These are phyloP conservation scores for Synchiropus splendidus DNA, from an alignment of 2,113 vertebrate genomes.

Conservation along the genomic window DNA sequence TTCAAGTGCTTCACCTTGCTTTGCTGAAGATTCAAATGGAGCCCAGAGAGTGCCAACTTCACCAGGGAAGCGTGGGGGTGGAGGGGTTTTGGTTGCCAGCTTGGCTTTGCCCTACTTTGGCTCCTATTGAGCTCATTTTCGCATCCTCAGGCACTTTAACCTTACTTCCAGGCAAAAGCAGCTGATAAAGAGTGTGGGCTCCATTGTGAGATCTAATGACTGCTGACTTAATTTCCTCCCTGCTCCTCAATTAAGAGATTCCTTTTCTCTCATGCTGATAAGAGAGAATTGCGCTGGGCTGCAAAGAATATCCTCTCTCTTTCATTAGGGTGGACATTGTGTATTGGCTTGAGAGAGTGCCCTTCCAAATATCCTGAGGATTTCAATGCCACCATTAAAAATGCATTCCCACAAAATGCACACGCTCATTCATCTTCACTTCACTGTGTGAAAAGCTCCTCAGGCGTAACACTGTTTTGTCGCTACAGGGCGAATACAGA, in stretches of 20 bases:
- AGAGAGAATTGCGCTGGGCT: slow-evolving; percentile 29
- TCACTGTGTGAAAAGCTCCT: slow-evolving; percentile 24
- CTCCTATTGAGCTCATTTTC: slow-evolving; percentile 16
- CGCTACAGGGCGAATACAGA: too few species aligned
- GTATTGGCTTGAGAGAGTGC: slow-evolving; percentile 20
- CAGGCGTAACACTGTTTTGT: too few species aligned
- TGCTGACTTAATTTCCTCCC: slow-evolving; percentile 31
- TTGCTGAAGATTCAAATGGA: slow-evolving; percentile 36
- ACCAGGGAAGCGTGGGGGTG: background rate
- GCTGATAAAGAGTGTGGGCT: slow-evolving; percentile 45
- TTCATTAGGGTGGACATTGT: slow-evolving; percentile 43
- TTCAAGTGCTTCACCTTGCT: slow-evolving; percentile 5
- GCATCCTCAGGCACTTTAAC: too few species aligned
- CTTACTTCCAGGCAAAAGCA: slow-evolving; percentile 34
- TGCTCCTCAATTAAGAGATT: slow-evolving; percentile 27
- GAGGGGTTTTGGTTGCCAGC: slow-evolving; percentile 11
- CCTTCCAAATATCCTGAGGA: slow-evolving; percentile 28
- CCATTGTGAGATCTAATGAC: slow-evolving; percentile 51
- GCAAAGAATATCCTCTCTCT: slow-evolving; percentile 23
- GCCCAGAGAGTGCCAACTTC: slow-evolving; percentile 28
- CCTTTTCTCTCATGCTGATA: slow-evolving; percentile 19
- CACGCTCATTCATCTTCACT: slow-evolving; percentile 29
- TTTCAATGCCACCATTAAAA: slow-evolving; percentile 22
- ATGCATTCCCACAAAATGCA: slow-evolving; percentile 31
- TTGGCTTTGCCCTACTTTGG: slow-evolving; percentile 56